Evolutionary conservation across 1,140 invertebrate species (phyloP), one percentile per base, ranked within the genome.

Genomic region (Ladona fulva): DNA sequence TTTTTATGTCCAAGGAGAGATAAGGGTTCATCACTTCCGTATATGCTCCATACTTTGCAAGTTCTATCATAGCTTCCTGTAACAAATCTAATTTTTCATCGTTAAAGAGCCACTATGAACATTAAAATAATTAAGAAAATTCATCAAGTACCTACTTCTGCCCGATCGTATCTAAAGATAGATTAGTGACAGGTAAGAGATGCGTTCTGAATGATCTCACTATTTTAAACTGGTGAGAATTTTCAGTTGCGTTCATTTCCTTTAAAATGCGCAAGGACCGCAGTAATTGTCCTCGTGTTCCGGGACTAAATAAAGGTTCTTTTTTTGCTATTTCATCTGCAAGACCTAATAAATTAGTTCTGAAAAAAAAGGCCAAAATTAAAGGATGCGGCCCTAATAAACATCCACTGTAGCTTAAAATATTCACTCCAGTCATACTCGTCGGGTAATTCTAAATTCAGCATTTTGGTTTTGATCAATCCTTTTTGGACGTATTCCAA

Each of bases 11-110:
- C 93, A 59, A 88, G 84, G 14, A 95, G 86, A 66, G 90, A 90
- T 81, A 89, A 87, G 80, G 91, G 83, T 82, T 94, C 92, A 77
- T 87, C 86, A 42, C 92, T 92, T n/a, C 88, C 87, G 76, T 91
- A 89, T 79, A 92, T 90, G 83, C 93, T 89, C 90, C 93, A 94
- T 78, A 95, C 86, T 84, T 93, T 93, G 85, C 93, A 94, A n/a
- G 93, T 94, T 81, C 93, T 85, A 84, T 95, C 93, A 83, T 94
- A 95, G 84, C 93, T 94, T 75, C 92, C 93, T 0, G 93, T 92
- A 76, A 94, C 84, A 84, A 92, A 94, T 83, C 92, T 94, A 82
- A 25, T 82, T 83, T 77, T 22, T 25, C 6, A 24, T 52, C n/a
- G 37, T 25, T 19, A 24, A 11, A 25, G 7, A 59, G n/a, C 5